A percentile compares a stretch with the other conserved stretches of the same genome.
phyloP scores from a whole-genome alignment of 2,797 vertebrate genomes.

The Anguilla anguilla region DNA sequence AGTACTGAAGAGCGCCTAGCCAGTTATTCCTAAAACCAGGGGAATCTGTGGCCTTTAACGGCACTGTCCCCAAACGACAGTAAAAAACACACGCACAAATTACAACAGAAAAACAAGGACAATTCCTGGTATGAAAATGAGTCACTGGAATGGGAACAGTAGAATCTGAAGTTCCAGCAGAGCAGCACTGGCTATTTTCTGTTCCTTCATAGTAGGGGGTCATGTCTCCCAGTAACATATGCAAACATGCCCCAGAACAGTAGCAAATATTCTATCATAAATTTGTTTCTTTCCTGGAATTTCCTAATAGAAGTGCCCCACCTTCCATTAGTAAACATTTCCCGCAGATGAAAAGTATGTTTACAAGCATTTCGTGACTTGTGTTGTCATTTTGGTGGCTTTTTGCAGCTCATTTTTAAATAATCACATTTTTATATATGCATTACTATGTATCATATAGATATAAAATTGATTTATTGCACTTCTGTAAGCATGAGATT shows the following conservation, averaged over 20 bases:
- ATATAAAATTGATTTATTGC: neutral
- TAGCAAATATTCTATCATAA: neutral
- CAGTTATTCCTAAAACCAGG: neutral
- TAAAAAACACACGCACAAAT: neutral
- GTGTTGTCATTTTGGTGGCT: neutral
- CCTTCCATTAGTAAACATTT: slow-evolving; percentile 3
- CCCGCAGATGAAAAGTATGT: neutral
- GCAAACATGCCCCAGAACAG: neutral
- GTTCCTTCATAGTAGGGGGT: neutral
- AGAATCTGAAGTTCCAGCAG: neutral
- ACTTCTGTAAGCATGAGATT: slow-evolving; percentile 3
- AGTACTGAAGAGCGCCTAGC: neutral
- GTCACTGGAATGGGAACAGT: neutral
- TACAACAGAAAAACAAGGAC: neutral
- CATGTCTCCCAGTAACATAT: neutral
- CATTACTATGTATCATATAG: neutral
- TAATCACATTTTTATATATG: neutral
- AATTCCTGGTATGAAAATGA: neutral
- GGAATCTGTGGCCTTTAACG: neutral
- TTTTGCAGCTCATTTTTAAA: neutral
- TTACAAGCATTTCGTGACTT: neutral
- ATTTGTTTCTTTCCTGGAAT: neutral
- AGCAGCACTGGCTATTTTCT: neutral
- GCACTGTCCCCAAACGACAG: neutral
- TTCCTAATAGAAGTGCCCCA: neutral